Conservation (phyloP, 64 coral and sea anemone genomes). For the Platygyra sinensis region DNA sequence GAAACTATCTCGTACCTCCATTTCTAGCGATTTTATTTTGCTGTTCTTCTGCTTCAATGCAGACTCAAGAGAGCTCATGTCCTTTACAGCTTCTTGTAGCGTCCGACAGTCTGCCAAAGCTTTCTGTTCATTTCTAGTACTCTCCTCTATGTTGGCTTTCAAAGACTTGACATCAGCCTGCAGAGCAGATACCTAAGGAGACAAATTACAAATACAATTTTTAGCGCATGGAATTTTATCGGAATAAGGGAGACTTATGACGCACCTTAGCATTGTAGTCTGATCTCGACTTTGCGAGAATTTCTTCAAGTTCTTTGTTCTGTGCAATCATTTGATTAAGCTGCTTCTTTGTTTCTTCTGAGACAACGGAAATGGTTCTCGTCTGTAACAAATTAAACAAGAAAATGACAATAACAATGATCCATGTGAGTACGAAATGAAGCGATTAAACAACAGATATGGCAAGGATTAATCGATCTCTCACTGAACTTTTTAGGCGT, state of each 20-base stretch:
- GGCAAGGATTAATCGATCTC: too few relatives aligned
- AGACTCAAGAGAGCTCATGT: conserved; percentile 16
- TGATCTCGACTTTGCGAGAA: conserved; percentile 62
- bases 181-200: conserved; percentile 62
- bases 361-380: conserved; percentile 82
- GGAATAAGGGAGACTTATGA: neutral
- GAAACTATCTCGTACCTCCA: conserved; percentile 55
- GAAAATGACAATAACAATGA: neutral
- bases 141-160: conserved; percentile 29
- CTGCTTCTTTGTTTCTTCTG: conserved; percentile 81
- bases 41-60: conserved; percentile 41
- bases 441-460: too few relatives aligned
- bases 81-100: conserved; percentile 48
- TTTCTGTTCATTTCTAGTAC: conserved; percentile 46
- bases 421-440: too few relatives aligned
- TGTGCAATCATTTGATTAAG: conserved; percentile 73
- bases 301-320: conserved; percentile 79
- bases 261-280: conserved; percentile 82
- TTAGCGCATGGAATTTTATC: neutral
- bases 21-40: conserved; percentile 48
- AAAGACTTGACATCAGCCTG: conserved; percentile 76
- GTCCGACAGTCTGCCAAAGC: conserved; percentile 35
- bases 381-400: conserved; percentile 43
- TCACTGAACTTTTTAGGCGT: too few relatives aligned
- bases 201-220: neutral